Base-by-base conservation (phyloP, 2,113 vertebrate genomes). In the Salvelinus fontinalis region DNA sequence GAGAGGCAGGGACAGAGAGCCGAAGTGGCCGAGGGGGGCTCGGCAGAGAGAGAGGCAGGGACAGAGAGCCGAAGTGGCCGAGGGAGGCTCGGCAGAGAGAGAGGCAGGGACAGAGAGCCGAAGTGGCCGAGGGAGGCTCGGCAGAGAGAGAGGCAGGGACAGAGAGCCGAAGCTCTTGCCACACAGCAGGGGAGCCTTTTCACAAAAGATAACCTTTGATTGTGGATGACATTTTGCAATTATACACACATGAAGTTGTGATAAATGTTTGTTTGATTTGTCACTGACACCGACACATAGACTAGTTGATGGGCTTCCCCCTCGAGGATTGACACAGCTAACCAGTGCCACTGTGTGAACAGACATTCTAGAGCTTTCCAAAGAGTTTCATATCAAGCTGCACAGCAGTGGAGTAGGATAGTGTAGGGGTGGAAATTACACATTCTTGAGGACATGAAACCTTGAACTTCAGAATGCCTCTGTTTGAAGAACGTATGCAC, bases 401-500 rank as follows among this genome's bases (percentile, higher is more conserved):
- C 67, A 39, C 27, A 11, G 27, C 65, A 29, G 26, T 31, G 14
- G 26, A 24, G 5, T 39, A 34, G 14, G 20, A 16, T 9, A 8
- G 29, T 34, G 31, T 6, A 3, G 13, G 29, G 29, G 34, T 49
- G 68, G 39, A 71, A 44, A 81, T 39, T 1, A 26, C 57, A 54
- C 44, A 70, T 72, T 66, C 71, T 70, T 68, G 60, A 75, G 66
- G 51, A 75, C 34, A 68, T 79, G 64, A 76, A 73, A 67, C 77
- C 67, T 76, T 57, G 39, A 66, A 26, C 7, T 49, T 27, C 78
- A 75, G 68, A 79, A 79, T 77, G 76, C 60, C 51, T 54, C 12
- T 54, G 51, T 54, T 44, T 72, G 44, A 24, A 72, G 77, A 73
- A 75, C 79, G 79, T 85, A 76, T 72, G 65, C 76, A 79, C 8